Evolutionary conservation across 2,888 invertebrate species (phyloP).

Genomic region (Drosophila trichaetosa): DNA sequence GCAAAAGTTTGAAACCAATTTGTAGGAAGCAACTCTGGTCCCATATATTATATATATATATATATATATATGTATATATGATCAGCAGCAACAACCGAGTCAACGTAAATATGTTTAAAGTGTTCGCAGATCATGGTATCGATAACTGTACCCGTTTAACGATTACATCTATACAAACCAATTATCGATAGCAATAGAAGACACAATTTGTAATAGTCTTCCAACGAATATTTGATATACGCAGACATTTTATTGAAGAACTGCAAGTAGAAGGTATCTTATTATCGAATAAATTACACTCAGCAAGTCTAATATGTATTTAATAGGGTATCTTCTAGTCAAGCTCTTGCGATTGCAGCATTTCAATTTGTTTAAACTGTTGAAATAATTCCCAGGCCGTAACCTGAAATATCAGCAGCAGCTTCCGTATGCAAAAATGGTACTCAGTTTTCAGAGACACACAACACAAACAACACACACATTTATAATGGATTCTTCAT

Average conservation of each 20-base stretch:
- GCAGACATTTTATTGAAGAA: neutral
- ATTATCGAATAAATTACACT: neutral
- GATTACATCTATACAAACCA: neutral
- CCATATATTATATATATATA: neutral
- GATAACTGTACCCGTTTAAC: accelerated
- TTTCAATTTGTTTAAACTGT: conserved; percentile 1
- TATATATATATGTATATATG: neutral
- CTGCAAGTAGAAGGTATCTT: neutral
- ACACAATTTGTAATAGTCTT: neutral
- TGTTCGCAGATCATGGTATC: neutral
- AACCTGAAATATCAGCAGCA: conserved; percentile 22
- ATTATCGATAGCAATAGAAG: neutral
- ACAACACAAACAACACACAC: conserved; percentile 14
- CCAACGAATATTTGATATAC: neutral
- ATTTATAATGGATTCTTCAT: conserved; percentile 32
- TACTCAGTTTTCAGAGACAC: conserved; percentile 29
- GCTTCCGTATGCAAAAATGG: conserved; percentile 76
- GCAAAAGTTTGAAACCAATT: neutral
- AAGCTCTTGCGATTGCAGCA: neutral
- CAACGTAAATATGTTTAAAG: neutral
- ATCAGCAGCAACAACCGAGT: neutral
- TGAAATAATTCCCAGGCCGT: conserved; percentile 17
- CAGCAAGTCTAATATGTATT: neutral
- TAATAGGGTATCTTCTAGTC: neutral
- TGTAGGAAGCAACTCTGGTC: neutral